Percentiles rank a stretch among this genome's conserved stretches.
Conservation (phyloP, 2,888 invertebrate genomes). For the Pyrrhia umbra region DNA sequence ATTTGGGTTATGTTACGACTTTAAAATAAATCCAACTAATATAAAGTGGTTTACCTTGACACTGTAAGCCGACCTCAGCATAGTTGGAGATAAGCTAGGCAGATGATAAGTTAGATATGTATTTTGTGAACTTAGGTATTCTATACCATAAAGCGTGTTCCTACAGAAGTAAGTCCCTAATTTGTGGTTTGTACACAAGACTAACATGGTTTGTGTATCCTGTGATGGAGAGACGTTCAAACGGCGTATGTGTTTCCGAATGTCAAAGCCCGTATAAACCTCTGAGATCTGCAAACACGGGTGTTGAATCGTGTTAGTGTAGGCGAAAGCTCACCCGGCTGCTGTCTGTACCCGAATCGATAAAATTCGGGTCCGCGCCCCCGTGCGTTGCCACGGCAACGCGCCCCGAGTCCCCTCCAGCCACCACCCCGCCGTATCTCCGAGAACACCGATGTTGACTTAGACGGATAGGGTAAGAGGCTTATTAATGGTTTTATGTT, state of each 20-base stretch:
- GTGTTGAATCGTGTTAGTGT: constrained; percentile 88
- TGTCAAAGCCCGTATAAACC: constrained; percentile 87
- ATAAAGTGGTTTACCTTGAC: too few relatives aligned
- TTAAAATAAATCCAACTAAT: too few relatives aligned
- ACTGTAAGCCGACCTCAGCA: too few relatives aligned
- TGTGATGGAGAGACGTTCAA: constrained; percentile 72
- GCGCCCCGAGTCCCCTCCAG: constrained; percentile 75
- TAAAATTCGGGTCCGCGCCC: constrained; percentile 90
- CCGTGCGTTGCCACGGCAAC: constrained; percentile 85
- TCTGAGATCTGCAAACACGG: constrained; percentile 87
- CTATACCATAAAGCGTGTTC: neutral
- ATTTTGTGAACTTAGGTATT: too few relatives aligned
- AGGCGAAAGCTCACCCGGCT: constrained; percentile 85
- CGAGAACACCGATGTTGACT: constrained; percentile 89
- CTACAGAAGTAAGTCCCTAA: constrained; percentile 36
- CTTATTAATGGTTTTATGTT: constrained; percentile 90
- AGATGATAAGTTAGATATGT: too few relatives aligned
- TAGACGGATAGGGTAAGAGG: constrained; percentile 90
- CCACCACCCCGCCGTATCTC: constrained; percentile 78
- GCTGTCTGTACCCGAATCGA: constrained; percentile 89
- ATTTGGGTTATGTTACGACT: too few relatives aligned
- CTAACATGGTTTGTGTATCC: constrained; percentile 59
- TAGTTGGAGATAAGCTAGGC: too few relatives aligned
- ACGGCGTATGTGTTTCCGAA: constrained; percentile 76
- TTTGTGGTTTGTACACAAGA: constrained; percentile 66